A percentile compares a stretch with the other conserved stretches of the same genome.
phyloP scores from a whole-genome alignment of 2,797 vertebrate genomes.

The Chaetophractus vellerosus region DNA sequence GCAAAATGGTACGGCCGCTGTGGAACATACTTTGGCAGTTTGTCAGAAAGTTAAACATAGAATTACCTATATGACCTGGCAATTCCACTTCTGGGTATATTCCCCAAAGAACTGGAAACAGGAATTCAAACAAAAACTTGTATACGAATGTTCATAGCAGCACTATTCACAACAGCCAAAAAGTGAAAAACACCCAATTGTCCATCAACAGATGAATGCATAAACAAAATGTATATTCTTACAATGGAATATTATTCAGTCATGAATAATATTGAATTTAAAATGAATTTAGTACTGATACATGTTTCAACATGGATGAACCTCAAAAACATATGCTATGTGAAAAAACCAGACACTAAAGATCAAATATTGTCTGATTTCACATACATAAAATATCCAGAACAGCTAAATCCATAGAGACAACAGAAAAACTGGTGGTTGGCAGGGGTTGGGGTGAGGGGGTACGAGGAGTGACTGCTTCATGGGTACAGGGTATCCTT shows the following conservation, averaged over 20 bases:
- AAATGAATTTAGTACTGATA: not conserved
- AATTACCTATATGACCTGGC: not conserved
- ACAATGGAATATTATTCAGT: not conserved
- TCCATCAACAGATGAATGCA: not conserved
- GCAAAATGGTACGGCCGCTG: not conserved
- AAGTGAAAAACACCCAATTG: not conserved
- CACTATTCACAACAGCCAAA: not conserved
- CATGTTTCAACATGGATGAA: not conserved
- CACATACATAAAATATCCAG: not conserved
- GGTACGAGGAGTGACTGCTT: not conserved
- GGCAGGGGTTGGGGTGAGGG: not conserved
- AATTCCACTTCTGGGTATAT: not conserved
- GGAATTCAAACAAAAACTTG: not conserved
- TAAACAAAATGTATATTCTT: not conserved
- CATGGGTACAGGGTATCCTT: not conserved
- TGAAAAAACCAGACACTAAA: slow-evolving; percentile 7
- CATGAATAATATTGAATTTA: too few relatives aligned
- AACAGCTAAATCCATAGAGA: not conserved
- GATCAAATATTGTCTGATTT: not conserved
- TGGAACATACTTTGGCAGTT: not conserved
- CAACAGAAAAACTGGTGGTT: slow-evolving; percentile 19
- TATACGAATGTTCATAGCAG: not conserved
- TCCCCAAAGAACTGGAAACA: not conserved
- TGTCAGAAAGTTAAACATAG: slow-evolving; percentile 3
- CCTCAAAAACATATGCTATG: slow-evolving; percentile 6